Evolutionary conservation across 2,113 vertebrate species (phyloP).

Genomic region (Poeciliopsis turrubarensis): DNA sequence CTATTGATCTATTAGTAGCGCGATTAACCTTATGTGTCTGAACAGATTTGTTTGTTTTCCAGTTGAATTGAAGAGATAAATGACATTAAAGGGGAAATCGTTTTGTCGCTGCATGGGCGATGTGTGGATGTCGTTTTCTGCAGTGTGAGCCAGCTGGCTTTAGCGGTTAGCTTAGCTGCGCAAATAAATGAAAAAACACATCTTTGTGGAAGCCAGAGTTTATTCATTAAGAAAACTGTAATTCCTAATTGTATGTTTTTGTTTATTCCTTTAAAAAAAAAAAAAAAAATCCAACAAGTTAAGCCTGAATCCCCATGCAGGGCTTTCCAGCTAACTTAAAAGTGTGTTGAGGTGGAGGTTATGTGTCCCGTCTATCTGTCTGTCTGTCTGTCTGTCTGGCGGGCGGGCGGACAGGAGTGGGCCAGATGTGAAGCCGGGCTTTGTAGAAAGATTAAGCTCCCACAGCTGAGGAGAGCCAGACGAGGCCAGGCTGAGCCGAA

Average conservation of each 20-base stretch:
- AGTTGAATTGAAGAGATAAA: too few species aligned
- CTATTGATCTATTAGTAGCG: too few species aligned
- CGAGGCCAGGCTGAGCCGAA: constrained; percentile 33
- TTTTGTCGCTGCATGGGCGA: not conserved
- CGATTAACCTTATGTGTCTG: too few species aligned
- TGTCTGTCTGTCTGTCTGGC: constrained; percentile 19
- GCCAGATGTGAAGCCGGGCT: constrained; percentile 66
- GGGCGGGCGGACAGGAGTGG: constrained; percentile 54
- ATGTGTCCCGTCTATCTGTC: constrained; percentile 21
- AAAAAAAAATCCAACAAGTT: not conserved
- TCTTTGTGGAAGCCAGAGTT: not conserved
- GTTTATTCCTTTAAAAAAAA: not conserved
- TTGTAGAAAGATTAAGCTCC: constrained; percentile 67
- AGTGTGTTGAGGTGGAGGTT: constrained; percentile 35
- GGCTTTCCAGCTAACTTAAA: not conserved
- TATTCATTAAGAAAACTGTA: not conserved
- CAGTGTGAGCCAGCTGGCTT: not conserved
- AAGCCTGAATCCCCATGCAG: not conserved
- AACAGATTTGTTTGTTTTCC: too few species aligned
- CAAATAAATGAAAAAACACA: not conserved
- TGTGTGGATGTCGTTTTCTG: too few species aligned
- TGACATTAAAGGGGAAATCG: not conserved
- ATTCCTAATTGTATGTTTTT: not conserved
- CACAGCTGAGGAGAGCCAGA: constrained; percentile 51
- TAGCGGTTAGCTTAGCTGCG: not conserved